Conservation (phyloP, 2,888 invertebrate genomes). For the Coecobrya sp. region DNA sequence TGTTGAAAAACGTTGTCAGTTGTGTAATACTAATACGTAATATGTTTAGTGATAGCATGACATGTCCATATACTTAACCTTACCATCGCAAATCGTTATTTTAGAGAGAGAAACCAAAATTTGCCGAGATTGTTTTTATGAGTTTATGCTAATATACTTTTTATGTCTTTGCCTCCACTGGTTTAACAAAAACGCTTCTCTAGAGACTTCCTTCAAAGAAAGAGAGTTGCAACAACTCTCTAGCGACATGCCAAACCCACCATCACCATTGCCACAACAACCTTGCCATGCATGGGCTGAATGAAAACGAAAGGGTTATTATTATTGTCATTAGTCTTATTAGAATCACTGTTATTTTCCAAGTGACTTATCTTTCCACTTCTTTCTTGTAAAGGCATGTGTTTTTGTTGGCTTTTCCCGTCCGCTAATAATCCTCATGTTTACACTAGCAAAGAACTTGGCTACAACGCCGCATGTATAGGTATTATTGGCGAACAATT, state of each 20-base stretch:
- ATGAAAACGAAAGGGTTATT: conserved; percentile 43
- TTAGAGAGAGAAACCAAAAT: conserved; percentile 34
- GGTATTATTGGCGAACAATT: background rate
- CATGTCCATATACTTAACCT: background rate
- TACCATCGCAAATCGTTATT: background rate
- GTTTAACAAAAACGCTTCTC: background rate
- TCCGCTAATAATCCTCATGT: conserved; percentile 18
- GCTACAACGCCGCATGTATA: background rate
- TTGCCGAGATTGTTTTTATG: conserved; percentile 51
- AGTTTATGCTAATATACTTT: conserved; percentile 48
- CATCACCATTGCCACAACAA: background rate
- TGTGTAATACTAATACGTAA: background rate
- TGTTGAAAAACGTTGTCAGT: background rate
- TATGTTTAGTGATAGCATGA: background rate
- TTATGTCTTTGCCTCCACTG: conserved; percentile 29
- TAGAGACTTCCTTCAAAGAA: background rate
- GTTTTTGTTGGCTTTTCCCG: background rate
- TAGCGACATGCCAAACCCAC: background rate
- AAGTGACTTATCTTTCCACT: conserved; percentile 24
- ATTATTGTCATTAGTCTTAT: conserved; percentile 44
- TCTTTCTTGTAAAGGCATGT: background rate
- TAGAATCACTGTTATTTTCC: conserved; percentile 21
- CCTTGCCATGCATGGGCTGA: background rate
- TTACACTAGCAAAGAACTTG: background rate
- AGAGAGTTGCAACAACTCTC: background rate